These are phyloP conservation scores for Plebejus argus DNA, from an alignment of 2,888 invertebrate species.

Conservation along the genomic window DNA sequence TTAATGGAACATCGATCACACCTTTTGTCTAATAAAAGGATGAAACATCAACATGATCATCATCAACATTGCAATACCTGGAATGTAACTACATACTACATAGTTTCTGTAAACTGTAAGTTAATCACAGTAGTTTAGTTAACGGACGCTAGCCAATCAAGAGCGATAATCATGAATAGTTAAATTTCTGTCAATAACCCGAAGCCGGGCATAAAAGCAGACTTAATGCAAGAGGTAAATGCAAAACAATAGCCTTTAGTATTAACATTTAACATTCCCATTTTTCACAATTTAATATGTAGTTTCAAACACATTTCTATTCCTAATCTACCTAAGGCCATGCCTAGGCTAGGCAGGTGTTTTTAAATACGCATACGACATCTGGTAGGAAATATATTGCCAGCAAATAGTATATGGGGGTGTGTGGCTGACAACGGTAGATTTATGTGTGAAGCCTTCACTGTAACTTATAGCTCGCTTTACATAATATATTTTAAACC, in stretches of 20 bases:
- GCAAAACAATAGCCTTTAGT: too few species aligned
- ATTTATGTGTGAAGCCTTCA: constrained; percentile 20
- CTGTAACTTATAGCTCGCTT: constrained; percentile 16
- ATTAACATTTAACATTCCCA: too few species aligned
- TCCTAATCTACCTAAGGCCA: not conserved
- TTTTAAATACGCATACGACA: constrained; percentile 2
- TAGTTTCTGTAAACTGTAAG: too few species aligned
- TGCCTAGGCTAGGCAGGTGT: constrained; percentile 4
- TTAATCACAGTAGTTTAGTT: too few species aligned
- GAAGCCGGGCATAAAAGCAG: too few species aligned
- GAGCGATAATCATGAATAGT: too few species aligned
- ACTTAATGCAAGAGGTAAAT: too few species aligned
- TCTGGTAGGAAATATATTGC: constrained; percentile 1
- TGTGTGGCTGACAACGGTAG: constrained; percentile 6
- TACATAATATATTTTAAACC: constrained; percentile 13
- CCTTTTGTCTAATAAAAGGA: constrained; percentile 5
- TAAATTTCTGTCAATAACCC: too few species aligned
- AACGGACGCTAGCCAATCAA: too few species aligned
- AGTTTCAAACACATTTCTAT: not conserved
- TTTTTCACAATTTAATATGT: too few species aligned
- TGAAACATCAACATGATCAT: not conserved
- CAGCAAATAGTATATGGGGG: constrained; percentile 18
- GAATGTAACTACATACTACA: too few species aligned
- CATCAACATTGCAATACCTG: not conserved
- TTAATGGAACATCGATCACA: constrained; percentile 11